phyloP scores from a whole-genome alignment of 1,140 invertebrate genomes.

The Aphaenogaster ashmeadi region DNA sequence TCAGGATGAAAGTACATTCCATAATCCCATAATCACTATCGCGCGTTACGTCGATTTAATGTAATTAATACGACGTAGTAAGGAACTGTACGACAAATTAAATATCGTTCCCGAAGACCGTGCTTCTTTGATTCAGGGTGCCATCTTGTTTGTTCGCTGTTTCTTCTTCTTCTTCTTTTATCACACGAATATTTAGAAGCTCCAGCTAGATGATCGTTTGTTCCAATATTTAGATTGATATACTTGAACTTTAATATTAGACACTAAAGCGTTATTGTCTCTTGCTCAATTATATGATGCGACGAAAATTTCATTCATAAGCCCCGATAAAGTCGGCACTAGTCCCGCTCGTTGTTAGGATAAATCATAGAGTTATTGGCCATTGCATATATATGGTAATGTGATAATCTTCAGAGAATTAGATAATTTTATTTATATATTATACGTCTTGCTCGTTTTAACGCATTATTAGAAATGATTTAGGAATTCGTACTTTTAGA shows the following conservation, averaged over 20 bases:
- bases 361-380: constrained; percentile 59
- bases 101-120: constrained; percentile 70
- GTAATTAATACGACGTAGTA: constrained; percentile 19
- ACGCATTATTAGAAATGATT: not conserved
- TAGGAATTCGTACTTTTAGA: not conserved
- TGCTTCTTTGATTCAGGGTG: constrained; percentile 85
- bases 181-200: constrained; percentile 44
- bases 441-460: not conserved
- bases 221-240: constrained; percentile 32
- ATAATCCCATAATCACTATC: constrained; percentile 3
- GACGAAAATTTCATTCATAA: constrained; percentile 54
- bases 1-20: constrained; percentile 69
- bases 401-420: constrained; percentile 9
- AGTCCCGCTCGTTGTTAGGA: constrained; percentile 55
- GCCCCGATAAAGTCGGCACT: constrained; percentile 30
- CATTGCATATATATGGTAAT: constrained; percentile 40
- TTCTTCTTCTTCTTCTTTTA: constrained; percentile 25
- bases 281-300: constrained; percentile 68
- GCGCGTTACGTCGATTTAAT: not conserved
- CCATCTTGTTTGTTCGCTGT: constrained; percentile 77
- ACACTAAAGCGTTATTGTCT: constrained; percentile 54
- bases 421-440: constrained; percentile 34
- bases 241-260: constrained; percentile 29
- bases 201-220: constrained; percentile 18
- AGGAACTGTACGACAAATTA: constrained; percentile 48